A percentile compares a stretch with the other conserved stretches of the same genome.
Conservation (phyloP, 2,113 vertebrate genomes). For the Lathamus discolor region DNA sequence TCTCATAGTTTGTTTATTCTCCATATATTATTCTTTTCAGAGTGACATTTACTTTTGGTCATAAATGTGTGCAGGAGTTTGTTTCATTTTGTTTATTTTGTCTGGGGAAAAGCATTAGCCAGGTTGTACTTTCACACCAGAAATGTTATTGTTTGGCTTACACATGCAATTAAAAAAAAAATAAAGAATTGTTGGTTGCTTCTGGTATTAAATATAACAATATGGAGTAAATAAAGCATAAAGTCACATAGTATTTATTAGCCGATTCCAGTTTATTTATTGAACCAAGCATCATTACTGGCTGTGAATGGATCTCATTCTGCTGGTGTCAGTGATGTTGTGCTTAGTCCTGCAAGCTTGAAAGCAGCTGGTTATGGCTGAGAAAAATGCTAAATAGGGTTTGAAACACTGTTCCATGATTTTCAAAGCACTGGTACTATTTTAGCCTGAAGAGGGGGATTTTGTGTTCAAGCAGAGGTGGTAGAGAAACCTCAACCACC, state of each 20-base stretch:
- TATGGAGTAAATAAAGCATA: not conserved
- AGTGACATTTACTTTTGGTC: not conserved
- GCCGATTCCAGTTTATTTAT: not conserved
- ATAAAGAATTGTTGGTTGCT: not conserved
- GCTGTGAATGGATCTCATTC: not conserved
- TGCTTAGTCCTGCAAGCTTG: not conserved
- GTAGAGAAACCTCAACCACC: not conserved
- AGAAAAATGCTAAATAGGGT: not conserved
- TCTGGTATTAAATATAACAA: not conserved
- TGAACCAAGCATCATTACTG: not conserved
- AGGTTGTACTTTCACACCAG: not conserved
- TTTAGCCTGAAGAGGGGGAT: not conserved
- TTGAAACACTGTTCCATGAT: not conserved
- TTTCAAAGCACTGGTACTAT: not conserved
- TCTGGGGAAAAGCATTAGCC: not conserved
- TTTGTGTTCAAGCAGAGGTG: not conserved
- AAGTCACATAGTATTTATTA: not conserved
- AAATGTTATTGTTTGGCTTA: not conserved
- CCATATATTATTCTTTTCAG: not conserved
- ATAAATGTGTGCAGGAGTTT: rapidly evolving
- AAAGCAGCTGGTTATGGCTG: not conserved
- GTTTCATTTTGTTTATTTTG: not conserved
- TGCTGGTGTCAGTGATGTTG: not conserved
- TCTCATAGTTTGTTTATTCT: not conserved
- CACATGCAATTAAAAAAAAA: not conserved